phyloP scores from a whole-genome alignment of 2,113 vertebrate genomes.

The Motacilla alba region DNA sequence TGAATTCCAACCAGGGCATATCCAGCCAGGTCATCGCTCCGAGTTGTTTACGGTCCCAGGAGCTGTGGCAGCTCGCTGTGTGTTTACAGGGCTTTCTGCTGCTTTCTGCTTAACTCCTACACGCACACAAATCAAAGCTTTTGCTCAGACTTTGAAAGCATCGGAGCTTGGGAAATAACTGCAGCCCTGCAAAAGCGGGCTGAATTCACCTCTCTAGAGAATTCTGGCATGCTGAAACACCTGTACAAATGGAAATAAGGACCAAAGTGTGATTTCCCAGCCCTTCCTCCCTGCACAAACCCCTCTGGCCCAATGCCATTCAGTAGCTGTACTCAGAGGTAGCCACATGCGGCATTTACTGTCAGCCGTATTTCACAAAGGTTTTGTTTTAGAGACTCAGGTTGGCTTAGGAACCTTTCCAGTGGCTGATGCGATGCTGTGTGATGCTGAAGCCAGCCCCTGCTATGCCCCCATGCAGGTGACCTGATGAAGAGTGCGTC shows the following conservation, averaged over 20 bases:
- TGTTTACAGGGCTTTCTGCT: conserved; percentile 21
- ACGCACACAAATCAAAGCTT: neutral
- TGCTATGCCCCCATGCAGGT: conserved; percentile 68
- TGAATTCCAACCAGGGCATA: conserved; percentile 27
- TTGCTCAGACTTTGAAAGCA: neutral
- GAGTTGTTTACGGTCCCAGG: conserved; percentile 42
- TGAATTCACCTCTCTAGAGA: neutral
- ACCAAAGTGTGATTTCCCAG: neutral
- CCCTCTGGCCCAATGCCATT: rapidly evolving
- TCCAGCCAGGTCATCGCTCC: conserved; percentile 8
- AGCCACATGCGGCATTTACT: rapidly evolving
- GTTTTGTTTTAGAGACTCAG: neutral
- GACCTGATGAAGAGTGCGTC: conserved; percentile 93
- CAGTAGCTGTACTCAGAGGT: neutral
- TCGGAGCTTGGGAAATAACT: neutral
- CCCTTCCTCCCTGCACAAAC: neutral
- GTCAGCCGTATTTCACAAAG: neutral
- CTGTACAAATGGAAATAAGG: neutral
- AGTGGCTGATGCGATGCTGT: neutral
- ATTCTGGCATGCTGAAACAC: neutral
- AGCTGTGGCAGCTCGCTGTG: neutral
- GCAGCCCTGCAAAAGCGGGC: neutral
- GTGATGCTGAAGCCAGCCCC: neutral
- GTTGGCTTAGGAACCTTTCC: neutral
- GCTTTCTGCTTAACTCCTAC: conserved; percentile 10